Evolutionary conservation across 2,888 invertebrate genomes (phyloP).

Genomic region (Rotaria sp.): DNA sequence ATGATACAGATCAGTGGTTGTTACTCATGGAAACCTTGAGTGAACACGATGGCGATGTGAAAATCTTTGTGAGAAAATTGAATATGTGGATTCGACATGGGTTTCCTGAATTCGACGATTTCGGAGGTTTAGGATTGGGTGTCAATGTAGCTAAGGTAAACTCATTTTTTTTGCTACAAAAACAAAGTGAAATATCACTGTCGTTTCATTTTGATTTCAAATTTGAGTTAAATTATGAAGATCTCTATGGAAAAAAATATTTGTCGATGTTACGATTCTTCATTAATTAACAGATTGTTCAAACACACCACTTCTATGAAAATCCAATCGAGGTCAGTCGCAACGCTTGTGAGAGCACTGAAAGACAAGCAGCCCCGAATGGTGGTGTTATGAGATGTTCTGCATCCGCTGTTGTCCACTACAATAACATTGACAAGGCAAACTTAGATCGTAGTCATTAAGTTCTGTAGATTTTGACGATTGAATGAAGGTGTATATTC

Average conservation of each 20-base stretch:
- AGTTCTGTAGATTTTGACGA: too few relatives aligned
- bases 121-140: constrained; percentile 44
- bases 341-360: not conserved
- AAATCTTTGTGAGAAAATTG: constrained; percentile 54
- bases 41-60: constrained; percentile 56
- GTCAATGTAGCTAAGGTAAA: not conserved
- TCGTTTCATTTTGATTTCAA: too few relatives aligned
- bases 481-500: too few relatives aligned
- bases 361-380: not conserved
- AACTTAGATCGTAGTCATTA: too few relatives aligned
- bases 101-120: constrained; percentile 50
- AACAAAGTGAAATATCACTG: too few relatives aligned
- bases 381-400: not conserved
- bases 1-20: not conserved
- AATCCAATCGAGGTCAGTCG: not conserved
- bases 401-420: not conserved
- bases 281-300: not conserved
- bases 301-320: not conserved
- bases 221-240: too few relatives aligned
- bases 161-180: too few relatives aligned
- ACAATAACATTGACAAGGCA: not conserved
- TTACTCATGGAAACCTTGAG: constrained; percentile 44
- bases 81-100: constrained; percentile 50
- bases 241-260: too few relatives aligned
- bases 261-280: too few relatives aligned